These are phyloP conservation scores for Xylocampa areola DNA, from an alignment of 2,888 invertebrate genomes.

Conservation along the genomic window DNA sequence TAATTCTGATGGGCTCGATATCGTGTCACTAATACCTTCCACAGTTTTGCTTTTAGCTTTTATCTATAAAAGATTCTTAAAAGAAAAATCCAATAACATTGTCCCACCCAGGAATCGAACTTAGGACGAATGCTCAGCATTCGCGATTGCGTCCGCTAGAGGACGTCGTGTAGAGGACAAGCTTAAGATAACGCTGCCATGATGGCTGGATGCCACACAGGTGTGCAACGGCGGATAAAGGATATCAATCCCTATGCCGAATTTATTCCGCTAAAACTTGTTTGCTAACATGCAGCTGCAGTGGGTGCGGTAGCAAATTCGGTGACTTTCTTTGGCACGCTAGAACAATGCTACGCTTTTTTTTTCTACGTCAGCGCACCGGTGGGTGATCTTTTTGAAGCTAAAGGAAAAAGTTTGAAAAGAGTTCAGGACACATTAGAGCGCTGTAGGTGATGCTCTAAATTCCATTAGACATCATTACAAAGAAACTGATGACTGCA, in stretches of 20 bases:
- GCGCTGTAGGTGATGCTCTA: neutral
- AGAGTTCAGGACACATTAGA: constrained; percentile 1
- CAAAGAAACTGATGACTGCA: constrained; percentile 7
- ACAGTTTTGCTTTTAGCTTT: too few species aligned
- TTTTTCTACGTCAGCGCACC: neutral
- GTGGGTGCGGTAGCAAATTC: neutral
- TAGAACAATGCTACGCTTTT: neutral
- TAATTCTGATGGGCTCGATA: neutral
- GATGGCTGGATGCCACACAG: constrained; percentile 1
- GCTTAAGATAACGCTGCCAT: neutral
- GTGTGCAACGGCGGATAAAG: neutral
- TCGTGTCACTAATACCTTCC: too few species aligned
- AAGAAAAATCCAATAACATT: too few species aligned
- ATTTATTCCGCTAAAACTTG: neutral
- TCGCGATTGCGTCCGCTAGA: too few species aligned
- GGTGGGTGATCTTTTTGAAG: neutral
- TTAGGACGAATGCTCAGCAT: too few species aligned
- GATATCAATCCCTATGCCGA: neutral
- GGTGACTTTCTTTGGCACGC: neutral
- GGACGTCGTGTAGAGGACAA: neutral
- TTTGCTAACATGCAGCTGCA: neutral
- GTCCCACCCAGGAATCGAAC: too few species aligned
- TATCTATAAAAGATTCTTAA: too few species aligned
- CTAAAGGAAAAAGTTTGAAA: neutral
- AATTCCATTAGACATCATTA: constrained; percentile 4